phyloP scores from a whole-genome alignment of 2,797 vertebrate species.

The Geotrypetes seraphini region DNA sequence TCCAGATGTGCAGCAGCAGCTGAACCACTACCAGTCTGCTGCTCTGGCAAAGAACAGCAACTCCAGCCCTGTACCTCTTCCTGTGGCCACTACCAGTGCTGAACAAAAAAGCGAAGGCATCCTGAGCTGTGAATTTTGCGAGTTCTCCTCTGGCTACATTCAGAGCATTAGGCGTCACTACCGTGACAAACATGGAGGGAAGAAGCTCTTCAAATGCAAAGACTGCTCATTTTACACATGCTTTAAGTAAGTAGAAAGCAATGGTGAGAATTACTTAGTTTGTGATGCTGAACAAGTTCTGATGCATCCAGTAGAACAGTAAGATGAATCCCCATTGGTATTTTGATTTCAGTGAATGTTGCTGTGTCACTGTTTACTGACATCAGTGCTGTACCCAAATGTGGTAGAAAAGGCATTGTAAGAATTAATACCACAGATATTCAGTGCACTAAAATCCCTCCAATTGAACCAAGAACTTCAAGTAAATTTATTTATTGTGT shows the following conservation, averaged over 20 bases:
- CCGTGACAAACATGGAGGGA: constrained; percentile 90
- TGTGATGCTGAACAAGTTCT: neutral
- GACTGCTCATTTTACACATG: constrained; percentile 96
- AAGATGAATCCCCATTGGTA: too few relatives aligned
- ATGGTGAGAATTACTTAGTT: neutral
- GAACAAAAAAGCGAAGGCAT: constrained; percentile 58
- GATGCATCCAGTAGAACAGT: too few relatives aligned
- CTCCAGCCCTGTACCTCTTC: constrained; percentile 57
- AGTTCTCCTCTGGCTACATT: constrained; percentile 96
- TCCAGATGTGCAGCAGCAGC: constrained; percentile 86
- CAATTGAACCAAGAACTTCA: too few relatives aligned
- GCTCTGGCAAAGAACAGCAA: constrained; percentile 70
- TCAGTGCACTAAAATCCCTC: too few relatives aligned
- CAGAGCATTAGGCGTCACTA: constrained; percentile 96
- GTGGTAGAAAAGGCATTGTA: too few relatives aligned
- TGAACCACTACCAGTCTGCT: constrained; percentile 86
- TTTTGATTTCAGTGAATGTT: too few relatives aligned
- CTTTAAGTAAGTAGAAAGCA: constrained; percentile 75
- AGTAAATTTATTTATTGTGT: too few relatives aligned
- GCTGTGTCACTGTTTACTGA: too few relatives aligned
- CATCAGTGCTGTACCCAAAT: too few relatives aligned
- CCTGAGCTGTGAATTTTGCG: constrained; percentile 94
- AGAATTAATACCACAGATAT: too few relatives aligned
- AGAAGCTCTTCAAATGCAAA: constrained; percentile 98
- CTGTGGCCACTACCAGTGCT: constrained; percentile 24